Evolutionary conservation across 2,797 vertebrate species (phyloP), one percentile per base, ranked within the genome.

Genomic region (Melopsittacus undulatus): DNA sequence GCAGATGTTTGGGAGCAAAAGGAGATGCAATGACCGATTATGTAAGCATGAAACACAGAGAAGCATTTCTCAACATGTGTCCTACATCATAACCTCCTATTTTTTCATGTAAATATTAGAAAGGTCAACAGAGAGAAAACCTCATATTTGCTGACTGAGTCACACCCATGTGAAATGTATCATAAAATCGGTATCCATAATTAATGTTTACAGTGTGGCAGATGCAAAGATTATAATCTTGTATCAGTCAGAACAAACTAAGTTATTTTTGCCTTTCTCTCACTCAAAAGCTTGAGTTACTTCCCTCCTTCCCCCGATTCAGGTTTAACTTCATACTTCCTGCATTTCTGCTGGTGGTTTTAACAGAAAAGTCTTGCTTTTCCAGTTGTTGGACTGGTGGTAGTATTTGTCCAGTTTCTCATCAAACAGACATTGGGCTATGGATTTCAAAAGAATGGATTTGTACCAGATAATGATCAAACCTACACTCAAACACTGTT

Each of bases 271-370:
- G 48, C n/a, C 45, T 87, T 96, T 49, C 40, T 79, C 48, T 49
- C 3, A 1, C 76, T 74, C 59, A 87, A 83, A 92, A 62, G 27
- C 15, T 74, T 56, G 40, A 69, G 48, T 51, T 89, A 22, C 64
- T 9, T 8, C 27, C 30, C 18, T 6, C 30, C 69, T 11, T 11
- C 29, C 63, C 67, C 45, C 0, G 0, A 52, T 72, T 95, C 95
- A 93, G 90, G 90, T 94, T 96, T 92, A 92, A 84, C 92, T 87
- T 94, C 94, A 94, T 95, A 90, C 30, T 87, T 96, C 57, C 83
- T 81, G 64, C 61, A 90, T 89, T 89, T 93, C 81, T 94, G 40
- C 29, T 79, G 17, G 14, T 45, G 48, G 18, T 59, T 90, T 68
- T 72, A 85, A 92, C 45, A 23, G 76, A 80, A 73, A 61, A 5